phyloP scores from a whole-genome alignment of 2,888 invertebrate genomes.

The Heteromyza rotundicornis region DNA sequence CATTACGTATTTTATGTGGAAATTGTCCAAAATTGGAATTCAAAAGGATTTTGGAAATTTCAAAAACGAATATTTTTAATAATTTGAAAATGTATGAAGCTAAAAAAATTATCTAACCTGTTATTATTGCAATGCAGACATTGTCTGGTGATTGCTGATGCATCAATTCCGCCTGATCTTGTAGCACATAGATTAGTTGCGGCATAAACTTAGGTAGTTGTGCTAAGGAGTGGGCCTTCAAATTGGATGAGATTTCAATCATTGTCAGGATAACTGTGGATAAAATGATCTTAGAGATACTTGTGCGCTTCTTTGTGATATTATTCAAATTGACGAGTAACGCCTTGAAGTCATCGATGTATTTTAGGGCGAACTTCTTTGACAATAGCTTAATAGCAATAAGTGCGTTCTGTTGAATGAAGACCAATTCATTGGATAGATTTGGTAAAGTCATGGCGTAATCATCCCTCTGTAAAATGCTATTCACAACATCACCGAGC shows the following conservation, averaged over 20 bases:
- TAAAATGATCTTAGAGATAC: constrained; percentile 64
- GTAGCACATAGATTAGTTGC: constrained; percentile 71
- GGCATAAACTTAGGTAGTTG: constrained; percentile 83
- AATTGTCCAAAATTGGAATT: no score
- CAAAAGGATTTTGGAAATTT: not conserved
- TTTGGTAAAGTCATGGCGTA: constrained; percentile 52
- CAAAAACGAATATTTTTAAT: not conserved
- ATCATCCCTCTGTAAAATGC: constrained; percentile 63
- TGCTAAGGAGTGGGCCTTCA: constrained; percentile 77
- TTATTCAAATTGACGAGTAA: constrained; percentile 73
- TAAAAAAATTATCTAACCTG: constrained; percentile 55
- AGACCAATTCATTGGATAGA: constrained; percentile 66
- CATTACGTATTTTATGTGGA: no score
- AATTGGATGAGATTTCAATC: constrained; percentile 69
- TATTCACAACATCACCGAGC: constrained; percentile 68
- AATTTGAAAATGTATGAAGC: not conserved
- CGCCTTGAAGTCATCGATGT: constrained; percentile 74
- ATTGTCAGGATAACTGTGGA: constrained; percentile 79
- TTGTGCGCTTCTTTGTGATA: constrained; percentile 47
- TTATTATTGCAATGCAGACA: constrained; percentile 65
- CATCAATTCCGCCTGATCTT: constrained; percentile 68
- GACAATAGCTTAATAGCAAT: constrained; percentile 84
- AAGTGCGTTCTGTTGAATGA: constrained; percentile 82
- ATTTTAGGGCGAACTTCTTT: constrained; percentile 71
- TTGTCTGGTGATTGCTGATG: constrained; percentile 50